A percentile compares a stretch with the other conserved stretches of the same genome.
Conservation (phyloP, 2,888 invertebrate genomes). For the Scaptomyza reducta region DNA sequence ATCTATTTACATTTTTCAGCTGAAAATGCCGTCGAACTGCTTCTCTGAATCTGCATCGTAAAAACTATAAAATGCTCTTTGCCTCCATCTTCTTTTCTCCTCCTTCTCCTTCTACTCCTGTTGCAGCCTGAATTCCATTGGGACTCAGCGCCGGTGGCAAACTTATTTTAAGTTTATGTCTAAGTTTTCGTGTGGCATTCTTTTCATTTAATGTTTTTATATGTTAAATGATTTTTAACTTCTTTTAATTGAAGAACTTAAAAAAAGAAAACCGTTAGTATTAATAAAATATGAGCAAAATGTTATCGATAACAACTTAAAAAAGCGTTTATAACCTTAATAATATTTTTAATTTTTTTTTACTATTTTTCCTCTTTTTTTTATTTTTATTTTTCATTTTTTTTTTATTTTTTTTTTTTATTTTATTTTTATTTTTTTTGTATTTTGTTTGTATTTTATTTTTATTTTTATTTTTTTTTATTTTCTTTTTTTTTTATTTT, state of each 20-base stretch:
- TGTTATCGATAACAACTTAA: no score
- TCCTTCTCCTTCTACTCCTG: background rate
- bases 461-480: no score
- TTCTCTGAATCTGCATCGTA: slow-evolving; percentile 23
- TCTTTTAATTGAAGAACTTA: background rate
- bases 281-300: no score
- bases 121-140: background rate
- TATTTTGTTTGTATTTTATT: no score
- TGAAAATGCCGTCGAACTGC: slow-evolving; percentile 6
- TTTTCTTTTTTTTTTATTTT: no score
- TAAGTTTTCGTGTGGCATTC: background rate
- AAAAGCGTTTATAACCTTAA: no score
- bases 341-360: no score
- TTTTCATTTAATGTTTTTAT: background rate
- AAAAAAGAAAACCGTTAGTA: no score
- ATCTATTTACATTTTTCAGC: slow-evolving; percentile 8
- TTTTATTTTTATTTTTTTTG: no score
- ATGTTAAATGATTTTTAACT: background rate
- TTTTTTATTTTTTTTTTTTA: no score
- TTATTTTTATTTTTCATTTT: no score
- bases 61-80: slow-evolving; percentile 5
- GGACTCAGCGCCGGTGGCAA: background rate
- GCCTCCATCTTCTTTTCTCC: background rate
- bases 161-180: background rate
- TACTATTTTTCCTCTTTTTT: no score